Percentiles rank a stretch among this genome's conserved stretches.
These are phyloP conservation scores for Arvicanthis niloticus DNA, from an alignment of 2,113 vertebrate species.

Conservation along the genomic window DNA sequence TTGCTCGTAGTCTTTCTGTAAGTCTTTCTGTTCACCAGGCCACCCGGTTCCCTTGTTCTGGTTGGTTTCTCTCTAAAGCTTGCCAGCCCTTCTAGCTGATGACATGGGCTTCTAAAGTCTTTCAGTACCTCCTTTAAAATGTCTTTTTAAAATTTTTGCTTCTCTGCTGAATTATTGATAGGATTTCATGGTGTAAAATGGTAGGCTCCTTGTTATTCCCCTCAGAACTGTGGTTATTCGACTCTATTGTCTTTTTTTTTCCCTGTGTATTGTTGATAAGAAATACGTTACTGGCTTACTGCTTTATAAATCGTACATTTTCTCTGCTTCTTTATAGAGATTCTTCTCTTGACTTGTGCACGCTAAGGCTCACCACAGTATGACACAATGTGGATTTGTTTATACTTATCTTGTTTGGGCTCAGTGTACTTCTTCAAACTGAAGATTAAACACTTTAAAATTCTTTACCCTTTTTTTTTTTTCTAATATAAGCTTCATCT, in stretches of 20 bases:
- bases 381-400: neutral
- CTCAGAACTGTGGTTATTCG: neutral
- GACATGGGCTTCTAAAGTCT: neutral
- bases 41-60: neutral
- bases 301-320: neutral
- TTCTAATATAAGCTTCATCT: neutral
- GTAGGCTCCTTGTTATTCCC: neutral
- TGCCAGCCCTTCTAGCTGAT: neutral
- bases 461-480: neutral
- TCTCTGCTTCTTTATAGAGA: neutral
- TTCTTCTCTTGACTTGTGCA: neutral
- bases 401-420: neutral
- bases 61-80: neutral
- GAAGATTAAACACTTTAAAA: constrained; percentile 49
- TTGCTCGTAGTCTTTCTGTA: neutral
- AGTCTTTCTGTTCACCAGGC: neutral
- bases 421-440: neutral
- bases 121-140: constrained; percentile 46
- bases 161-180: constrained; percentile 12
- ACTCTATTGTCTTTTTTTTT: neutral
- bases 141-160: constrained; percentile 15
- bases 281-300: neutral
- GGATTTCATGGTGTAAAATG: constrained; percentile 26
- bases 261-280: neutral
- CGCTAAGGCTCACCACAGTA: constrained; percentile 2